Evolutionary conservation across 2,797 vertebrate genomes (phyloP), one percentile per base, ranked within the genome.

Genomic region (Poeciliopsis turneri): DNA sequence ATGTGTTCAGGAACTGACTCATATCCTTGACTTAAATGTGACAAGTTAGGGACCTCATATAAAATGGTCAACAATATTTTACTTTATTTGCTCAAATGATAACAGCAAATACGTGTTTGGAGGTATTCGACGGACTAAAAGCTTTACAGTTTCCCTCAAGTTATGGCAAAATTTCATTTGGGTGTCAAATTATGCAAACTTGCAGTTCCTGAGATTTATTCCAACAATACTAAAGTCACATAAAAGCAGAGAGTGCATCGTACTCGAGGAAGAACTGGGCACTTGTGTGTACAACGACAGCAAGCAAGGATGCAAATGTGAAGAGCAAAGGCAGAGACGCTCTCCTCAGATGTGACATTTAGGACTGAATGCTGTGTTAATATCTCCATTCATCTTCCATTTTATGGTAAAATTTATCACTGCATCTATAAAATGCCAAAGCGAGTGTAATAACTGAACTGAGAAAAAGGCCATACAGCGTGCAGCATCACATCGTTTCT

Each of bases 271-370:
- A 18, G 13, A 45, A 72, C 43, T 20, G 30, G 8, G 41, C 18
- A 10, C 41, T 64, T 11, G 11, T 75, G 28, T 43, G 10, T 23
- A 78, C 7, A 57, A 30, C 9, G 23, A 72, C 6, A 45, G 11
- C 15, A 66, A 72, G 51, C 2, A n/a, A 46, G 8, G 47, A 84
- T 59, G 69, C 47, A 81, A 80, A 81, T 69, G 46, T 59, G 51
- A 82, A 72, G 36, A 43, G 49, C 36, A 76, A 79, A 78, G 18
- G 41, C 10, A 72, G 59, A 39, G 23, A 64, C 16, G 16, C 12
- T 75, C 72, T 83, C 33, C 57, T 64, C 46, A 69, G 76, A 76
- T 72, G 36, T 91, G 77, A 88, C 80, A 86, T 88, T 87, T 87
- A 82, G 76, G 75, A 72, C 73, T 55, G 49, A 80, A 72, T 80